phyloP scores from a whole-genome alignment of 2,888 invertebrate species.

The Trichacis sp. region DNA sequence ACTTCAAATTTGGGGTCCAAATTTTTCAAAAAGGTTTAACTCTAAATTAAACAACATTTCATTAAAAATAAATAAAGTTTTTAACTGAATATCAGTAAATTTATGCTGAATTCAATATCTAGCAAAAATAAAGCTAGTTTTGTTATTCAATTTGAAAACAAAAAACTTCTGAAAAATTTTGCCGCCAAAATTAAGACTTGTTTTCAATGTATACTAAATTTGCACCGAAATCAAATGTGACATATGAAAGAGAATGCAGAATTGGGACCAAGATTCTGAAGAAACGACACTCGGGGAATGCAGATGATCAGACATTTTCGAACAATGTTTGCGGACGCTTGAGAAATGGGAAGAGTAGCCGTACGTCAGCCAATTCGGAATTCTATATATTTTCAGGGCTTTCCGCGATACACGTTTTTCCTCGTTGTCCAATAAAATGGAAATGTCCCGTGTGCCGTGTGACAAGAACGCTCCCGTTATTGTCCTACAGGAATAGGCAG shows the following conservation, averaged over 20 bases:
- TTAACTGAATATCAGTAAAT: no score
- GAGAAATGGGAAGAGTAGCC: constrained; percentile 46
- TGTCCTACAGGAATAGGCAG: constrained; percentile 50
- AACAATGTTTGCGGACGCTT: constrained; percentile 15
- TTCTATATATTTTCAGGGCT: constrained; percentile 53
- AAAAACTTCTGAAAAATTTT: no score
- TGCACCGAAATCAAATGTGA: no score
- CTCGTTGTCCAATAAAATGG: constrained; percentile 65
- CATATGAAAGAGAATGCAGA: neutral
- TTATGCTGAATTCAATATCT: no score
- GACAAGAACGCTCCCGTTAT: constrained; percentile 54
- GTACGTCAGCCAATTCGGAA: constrained; percentile 63
- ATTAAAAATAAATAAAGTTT: no score
- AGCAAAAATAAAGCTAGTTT: no score
- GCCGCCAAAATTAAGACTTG: no score
- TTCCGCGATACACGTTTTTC: constrained; percentile 50
- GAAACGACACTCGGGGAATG: neutral
- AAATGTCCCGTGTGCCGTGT: constrained; percentile 58
- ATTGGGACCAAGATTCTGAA: no score
- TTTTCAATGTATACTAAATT: constrained; percentile 11
- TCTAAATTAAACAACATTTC: no score
- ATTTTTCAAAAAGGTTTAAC: no score
- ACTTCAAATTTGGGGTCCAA: no score
- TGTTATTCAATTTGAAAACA: no score
- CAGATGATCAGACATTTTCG: constrained; percentile 46